Base-by-base conservation (phyloP, 30 jellyfish, hydroid and myxozoan genomes). In the Aurelia aurita complex sp. Pacific region DNA sequence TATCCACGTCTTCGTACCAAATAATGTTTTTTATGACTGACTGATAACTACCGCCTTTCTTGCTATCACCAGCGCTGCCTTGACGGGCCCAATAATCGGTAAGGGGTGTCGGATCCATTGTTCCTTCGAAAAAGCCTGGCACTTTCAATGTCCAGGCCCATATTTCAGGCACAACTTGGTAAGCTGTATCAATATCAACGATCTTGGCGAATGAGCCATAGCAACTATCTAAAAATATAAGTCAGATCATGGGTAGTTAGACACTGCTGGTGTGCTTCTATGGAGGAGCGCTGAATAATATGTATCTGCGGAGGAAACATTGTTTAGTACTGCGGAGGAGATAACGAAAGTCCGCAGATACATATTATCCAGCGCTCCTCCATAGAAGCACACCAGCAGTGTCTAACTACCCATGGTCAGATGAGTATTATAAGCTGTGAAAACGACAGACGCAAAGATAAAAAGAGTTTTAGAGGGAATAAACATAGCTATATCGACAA, bases 51-150 rank as follows among this genome's bases (percentile, higher is more conserved):
- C 80, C 92, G 0, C 92, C 69, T 36, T 16, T 69, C 18, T 60
- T 66, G 12, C 59, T 50, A 61, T 61, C 77, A 19, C 83, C 85
- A 8, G 52, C 61, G 9, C 0, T 18, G 68, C 78, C 61, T 51
- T 33, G 33, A 14, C 92, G 79, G 12, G 67, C 6, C 92, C 92
- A 82, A 51, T n/a, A 61, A 10, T 67, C 70, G 9, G 55, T 23
- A 36, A 82, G 80, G 35, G 92, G 80, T 7, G 92, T 54, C 17
- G 80, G 63, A 43, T 64, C 83, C 85, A 82, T 55, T 11, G 59
- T 79, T n/a, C 92, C 92, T 35, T 46, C 67, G 34, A 82, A 82
- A 23, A 71, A 82, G 14, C 92, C 92, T 14, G 85, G 92, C 3
- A 82, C 64, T 29, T 40, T 60, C 60, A 82, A 33, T 38, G 62